Evolutionary conservation across 2,113 vertebrate genomes (phyloP).

Genomic region (Glaucomys volans): DNA sequence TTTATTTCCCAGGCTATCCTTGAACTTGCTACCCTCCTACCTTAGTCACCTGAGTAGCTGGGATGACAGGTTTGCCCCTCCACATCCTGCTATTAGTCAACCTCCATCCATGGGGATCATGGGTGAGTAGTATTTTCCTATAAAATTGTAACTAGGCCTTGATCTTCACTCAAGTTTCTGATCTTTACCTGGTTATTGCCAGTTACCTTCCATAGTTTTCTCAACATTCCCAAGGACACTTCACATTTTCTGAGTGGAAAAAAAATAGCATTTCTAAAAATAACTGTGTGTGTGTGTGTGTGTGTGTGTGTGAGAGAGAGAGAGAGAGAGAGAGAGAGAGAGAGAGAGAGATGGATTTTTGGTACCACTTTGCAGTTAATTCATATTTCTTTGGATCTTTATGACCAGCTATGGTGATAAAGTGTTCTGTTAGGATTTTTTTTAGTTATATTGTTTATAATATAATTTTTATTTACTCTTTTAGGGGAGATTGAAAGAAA

Average conservation of each 20-base stretch:
- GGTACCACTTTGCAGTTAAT: neutral
- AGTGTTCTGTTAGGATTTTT: neutral
- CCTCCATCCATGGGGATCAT: neutral
- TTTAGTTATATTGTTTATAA: neutral
- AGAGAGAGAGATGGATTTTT: too few species aligned
- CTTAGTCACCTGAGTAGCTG: too few species aligned
- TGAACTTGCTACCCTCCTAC: too few species aligned
- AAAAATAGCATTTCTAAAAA: neutral
- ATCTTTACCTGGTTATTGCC: neutral
- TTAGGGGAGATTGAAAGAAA: neutral
- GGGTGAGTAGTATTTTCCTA: neutral
- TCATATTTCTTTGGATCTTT: constrained; percentile 20
- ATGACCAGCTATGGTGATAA: neutral
- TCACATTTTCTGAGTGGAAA: neutral
- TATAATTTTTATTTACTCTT: neutral
- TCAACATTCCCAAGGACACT: neutral
- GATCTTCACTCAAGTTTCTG: neutral
- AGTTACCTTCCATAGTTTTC: neutral
- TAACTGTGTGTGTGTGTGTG: neutral
- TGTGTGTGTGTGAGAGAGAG: too few species aligned
- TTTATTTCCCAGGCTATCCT: too few species aligned
- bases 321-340: too few species aligned
- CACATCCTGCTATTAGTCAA: too few species aligned
- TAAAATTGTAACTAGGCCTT: neutral
- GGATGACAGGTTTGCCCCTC: too few species aligned